A percentile compares a stretch with the other conserved stretches of the same genome.
These are phyloP conservation scores for Lepeophtheirus nordmannii DNA, from an alignment of 2,888 invertebrate genomes.

Conservation along the genomic window DNA sequence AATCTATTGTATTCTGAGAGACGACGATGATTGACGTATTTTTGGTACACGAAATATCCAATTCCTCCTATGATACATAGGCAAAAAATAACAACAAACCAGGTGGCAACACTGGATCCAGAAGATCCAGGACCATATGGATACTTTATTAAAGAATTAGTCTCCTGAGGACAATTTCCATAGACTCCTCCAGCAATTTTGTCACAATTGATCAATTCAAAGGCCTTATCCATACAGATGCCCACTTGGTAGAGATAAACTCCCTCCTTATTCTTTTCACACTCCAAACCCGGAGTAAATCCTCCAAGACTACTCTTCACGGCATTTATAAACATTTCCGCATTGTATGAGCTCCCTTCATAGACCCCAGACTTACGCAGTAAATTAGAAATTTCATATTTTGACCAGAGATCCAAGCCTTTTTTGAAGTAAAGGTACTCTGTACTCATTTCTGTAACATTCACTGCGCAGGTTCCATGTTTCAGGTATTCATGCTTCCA, in stretches of 20 bases:
- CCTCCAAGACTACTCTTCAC: slow-evolving; percentile 4
- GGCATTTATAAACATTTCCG: slow-evolving; percentile 7
- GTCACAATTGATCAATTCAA: slow-evolving; percentile 51
- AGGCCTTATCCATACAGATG: slow-evolving; percentile 53
- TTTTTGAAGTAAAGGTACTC: slow-evolving; percentile 52
- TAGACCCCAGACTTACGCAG: neutral
- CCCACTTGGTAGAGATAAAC: slow-evolving; percentile 52
- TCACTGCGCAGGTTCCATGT: slow-evolving; percentile 59
- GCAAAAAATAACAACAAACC: neutral
- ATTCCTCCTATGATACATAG: neutral
- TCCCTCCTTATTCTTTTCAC: slow-evolving; percentile 33
- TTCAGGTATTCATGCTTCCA: slow-evolving; percentile 69
- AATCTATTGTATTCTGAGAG: neutral
- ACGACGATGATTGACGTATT: neutral
- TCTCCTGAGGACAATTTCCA: slow-evolving; percentile 27
- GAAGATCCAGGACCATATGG: neutral
- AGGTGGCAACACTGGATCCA: neutral
- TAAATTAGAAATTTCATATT: neutral
- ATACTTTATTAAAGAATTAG: neutral
- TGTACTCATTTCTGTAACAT: slow-evolving; percentile 42
- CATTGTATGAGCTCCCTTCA: neutral
- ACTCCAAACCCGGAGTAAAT: slow-evolving; percentile 9
- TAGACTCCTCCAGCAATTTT: slow-evolving; percentile 34
- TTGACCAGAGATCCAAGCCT: slow-evolving; percentile 31
- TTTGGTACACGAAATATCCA: neutral